Evolutionary conservation across 2,797 vertebrate genomes (phyloP).

Genomic region (Microchirus variegatus): DNA sequence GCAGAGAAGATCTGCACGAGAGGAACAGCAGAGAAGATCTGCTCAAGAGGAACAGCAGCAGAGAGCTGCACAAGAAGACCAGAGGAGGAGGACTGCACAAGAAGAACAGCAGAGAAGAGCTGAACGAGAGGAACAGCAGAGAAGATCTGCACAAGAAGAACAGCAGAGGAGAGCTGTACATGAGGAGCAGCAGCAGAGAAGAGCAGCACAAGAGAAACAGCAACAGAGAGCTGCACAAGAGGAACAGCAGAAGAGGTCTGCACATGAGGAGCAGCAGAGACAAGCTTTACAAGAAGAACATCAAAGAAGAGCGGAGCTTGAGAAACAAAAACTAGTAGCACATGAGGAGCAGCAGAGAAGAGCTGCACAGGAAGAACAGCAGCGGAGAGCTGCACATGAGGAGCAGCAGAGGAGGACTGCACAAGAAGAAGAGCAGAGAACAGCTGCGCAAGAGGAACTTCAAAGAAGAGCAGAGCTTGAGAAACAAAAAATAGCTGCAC

Average conservation of each 20-base stretch:
- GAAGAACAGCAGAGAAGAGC: conserved; percentile 5
- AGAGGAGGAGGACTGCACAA: not conserved
- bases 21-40: conserved; percentile 11
- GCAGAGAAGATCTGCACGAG: not conserved
- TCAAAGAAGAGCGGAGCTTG: not conserved
- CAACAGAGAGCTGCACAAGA: not conserved
- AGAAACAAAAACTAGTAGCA: conserved; percentile 5
- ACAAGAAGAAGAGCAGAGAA: conserved; percentile 9
- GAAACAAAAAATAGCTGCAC: not conserved
- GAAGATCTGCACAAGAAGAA: conserved; percentile 4
- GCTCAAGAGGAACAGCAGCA: conserved; percentile 5
- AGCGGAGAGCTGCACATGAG: not conserved
- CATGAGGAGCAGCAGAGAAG: conserved; percentile 16
- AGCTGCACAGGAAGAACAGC: not conserved
- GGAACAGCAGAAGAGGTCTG: not conserved
- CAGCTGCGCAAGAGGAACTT: not conserved
- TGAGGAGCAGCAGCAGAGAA: conserved; percentile 31
- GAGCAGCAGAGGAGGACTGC: conserved; percentile 18
- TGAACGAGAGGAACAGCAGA: conserved; percentile 7
- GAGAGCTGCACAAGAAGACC: not conserved
- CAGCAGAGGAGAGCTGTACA: conserved; percentile 13
- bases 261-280: conserved; percentile 10
- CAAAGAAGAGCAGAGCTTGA: conserved; percentile 3
- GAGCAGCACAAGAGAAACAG: not conserved
- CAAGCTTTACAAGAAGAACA: conserved; percentile 10